Evolutionary conservation across 2,888 invertebrate species (phyloP).

Genomic region (Spicauda simplicius): DNA sequence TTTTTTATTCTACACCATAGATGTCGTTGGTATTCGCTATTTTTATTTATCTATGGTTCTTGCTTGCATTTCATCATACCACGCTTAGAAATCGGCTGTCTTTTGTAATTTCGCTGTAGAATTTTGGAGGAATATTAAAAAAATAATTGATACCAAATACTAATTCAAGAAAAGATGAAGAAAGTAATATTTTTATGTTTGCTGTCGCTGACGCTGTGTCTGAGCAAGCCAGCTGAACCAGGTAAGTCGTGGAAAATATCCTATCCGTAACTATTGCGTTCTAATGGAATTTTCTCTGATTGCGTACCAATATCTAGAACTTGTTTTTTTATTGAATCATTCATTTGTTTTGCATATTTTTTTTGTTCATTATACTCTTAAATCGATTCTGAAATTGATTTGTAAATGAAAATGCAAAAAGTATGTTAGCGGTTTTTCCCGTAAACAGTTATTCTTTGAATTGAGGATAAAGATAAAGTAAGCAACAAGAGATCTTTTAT

Average conservation of each 20-base stretch:
- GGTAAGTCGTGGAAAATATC: slow-evolving; percentile 54
- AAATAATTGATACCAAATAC: not conserved
- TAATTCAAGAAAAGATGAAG: slow-evolving; percentile 59
- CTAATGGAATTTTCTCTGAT: slow-evolving; percentile 57
- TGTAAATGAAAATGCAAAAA: not conserved
- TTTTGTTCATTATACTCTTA: not conserved
- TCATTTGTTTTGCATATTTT: slow-evolving; percentile 1
- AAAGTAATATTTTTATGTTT: slow-evolving; percentile 69
- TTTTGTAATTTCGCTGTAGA: not conserved
- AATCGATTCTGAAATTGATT: not conserved
- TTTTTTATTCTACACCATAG: not conserved
- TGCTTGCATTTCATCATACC: slow-evolving; percentile 8
- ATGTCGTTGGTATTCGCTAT: not conserved
- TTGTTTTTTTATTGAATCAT: slow-evolving; percentile 43
- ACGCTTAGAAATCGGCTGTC: not conserved
- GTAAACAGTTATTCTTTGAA: slow-evolving; percentile 13
- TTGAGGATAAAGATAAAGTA: not conserved
- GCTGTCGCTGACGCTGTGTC: slow-evolving; percentile 63
- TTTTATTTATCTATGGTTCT: not conserved
- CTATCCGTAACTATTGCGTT: slow-evolving; percentile 50
- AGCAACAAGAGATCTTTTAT: not conserved
- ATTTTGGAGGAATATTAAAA: slow-evolving; percentile 6
- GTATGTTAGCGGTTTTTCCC: slow-evolving; percentile 22
- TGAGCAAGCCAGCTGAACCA: slow-evolving; percentile 53
- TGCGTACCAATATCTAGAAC: slow-evolving; percentile 47